Evolutionary conservation across 2,797 vertebrate species (phyloP).

Genomic region (Chaenodraco wilsoni): DNA sequence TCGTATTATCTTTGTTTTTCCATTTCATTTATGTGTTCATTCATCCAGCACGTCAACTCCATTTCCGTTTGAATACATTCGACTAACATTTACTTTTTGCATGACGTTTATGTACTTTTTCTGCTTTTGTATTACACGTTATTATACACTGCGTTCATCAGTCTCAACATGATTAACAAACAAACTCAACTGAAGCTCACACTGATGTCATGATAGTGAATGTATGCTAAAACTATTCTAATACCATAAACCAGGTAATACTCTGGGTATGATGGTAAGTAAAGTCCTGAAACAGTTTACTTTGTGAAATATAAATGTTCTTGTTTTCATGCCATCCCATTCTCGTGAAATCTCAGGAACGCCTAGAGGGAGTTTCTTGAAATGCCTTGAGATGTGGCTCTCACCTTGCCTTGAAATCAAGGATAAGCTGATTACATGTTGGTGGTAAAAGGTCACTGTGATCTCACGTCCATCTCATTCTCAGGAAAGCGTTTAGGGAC

Average conservation of each 20-base stretch:
- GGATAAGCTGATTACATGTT: too few species aligned
- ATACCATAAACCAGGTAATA: conserved; percentile 19
- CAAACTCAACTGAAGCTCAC: conserved; percentile 4
- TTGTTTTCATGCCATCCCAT: too few species aligned
- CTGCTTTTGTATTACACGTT: conserved; percentile 44
- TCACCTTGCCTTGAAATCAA: too few species aligned
- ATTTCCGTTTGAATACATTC: conserved; percentile 46
- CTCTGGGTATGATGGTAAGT: conserved; percentile 67
- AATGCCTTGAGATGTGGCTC: too few species aligned
- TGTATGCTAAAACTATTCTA: conserved; percentile 7
- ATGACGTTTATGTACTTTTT: conserved; percentile 60
- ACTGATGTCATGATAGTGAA: conserved; percentile 10
- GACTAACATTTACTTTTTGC: conserved; percentile 75
- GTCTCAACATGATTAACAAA: conserved; percentile 29
- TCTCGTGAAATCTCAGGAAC: too few species aligned
- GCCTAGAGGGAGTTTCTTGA: too few species aligned
- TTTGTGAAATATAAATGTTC: background rate
- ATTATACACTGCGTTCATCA: conserved; percentile 20
- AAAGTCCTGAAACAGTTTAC: background rate
- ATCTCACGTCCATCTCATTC: too few species aligned
- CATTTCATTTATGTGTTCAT: conserved; percentile 49
- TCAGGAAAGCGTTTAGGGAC: too few species aligned
- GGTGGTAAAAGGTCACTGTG: too few species aligned
- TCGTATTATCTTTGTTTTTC: conserved; percentile 39
- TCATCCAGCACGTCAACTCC: conserved; percentile 69